These are phyloP conservation scores for Oligia strigilis DNA, from an alignment of 2,888 invertebrate genomes.

Conservation along the genomic window DNA sequence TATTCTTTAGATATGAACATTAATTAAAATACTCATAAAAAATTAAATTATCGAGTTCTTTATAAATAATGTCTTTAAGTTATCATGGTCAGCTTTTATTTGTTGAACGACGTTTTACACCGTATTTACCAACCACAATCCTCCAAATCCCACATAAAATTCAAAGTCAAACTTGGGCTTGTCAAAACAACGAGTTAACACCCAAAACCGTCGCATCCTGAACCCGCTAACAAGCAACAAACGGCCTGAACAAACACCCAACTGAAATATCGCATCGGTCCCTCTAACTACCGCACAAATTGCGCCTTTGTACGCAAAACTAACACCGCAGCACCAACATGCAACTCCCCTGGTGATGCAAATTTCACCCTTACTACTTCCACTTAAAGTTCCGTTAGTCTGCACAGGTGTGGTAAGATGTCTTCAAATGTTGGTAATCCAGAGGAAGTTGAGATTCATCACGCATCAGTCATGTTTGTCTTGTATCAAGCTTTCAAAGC, in stretches of 20 bases:
- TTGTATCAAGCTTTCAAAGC: constrained; percentile 51
- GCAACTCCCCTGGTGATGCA: constrained; percentile 44
- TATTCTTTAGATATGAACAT: not conserved
- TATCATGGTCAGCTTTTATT: not conserved
- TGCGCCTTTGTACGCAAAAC: constrained; percentile 77
- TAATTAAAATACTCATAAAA: not conserved
- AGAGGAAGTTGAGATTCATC: constrained; percentile 72
- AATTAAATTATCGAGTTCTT: not conserved
- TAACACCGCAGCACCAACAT: constrained; percentile 66
- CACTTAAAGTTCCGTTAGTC: not conserved
- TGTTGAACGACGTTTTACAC: not conserved
- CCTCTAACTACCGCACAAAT: constrained; percentile 75
- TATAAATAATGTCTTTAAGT: not conserved
- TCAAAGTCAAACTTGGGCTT: constrained; percentile 56
- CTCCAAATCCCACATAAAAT: constrained; percentile 48
- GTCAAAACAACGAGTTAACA: constrained; percentile 68
- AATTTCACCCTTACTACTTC: constrained; percentile 51
- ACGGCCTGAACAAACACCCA: constrained; percentile 76
- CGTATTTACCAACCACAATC: constrained; percentile 48
- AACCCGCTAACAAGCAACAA: constrained; percentile 66
- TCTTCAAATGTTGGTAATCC: constrained; percentile 66
- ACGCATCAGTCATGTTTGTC: constrained; percentile 62
- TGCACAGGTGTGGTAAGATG: not conserved
- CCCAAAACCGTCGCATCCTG: constrained; percentile 63
- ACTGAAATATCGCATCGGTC: constrained; percentile 72